Evolutionary conservation across 64 coral and sea anemone genomes (phyloP).

Genomic region (Astreopora myriophthalma): DNA sequence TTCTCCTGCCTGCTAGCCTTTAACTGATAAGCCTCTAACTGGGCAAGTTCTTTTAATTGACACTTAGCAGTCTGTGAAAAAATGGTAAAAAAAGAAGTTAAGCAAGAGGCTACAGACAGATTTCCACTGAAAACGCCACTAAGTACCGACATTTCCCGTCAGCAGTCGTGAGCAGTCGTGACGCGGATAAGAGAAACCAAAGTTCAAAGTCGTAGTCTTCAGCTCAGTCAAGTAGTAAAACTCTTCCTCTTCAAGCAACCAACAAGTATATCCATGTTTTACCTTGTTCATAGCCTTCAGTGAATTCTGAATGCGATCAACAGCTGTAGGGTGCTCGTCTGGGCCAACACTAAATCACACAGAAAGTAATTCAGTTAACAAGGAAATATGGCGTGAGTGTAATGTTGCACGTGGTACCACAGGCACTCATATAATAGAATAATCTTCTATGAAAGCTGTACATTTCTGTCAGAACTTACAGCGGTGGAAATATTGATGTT

Average conservation of each 20-base stretch:
- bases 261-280: neutral
- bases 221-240: no score
- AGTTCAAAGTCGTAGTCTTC: no score
- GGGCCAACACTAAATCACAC: slow-evolving; percentile 78
- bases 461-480: no score
- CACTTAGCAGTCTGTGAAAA: slow-evolving; percentile 57
- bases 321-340: slow-evolving; percentile 88
- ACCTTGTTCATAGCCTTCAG: slow-evolving; percentile 87
- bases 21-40: slow-evolving; percentile 80
- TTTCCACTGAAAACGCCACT: no score
- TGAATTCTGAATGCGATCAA: slow-evolving; percentile 87
- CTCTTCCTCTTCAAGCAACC: neutral
- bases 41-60: slow-evolving; percentile 87
- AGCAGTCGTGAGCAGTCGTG: no score
- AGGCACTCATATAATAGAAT: no score
- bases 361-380: neutral
- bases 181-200: no score
- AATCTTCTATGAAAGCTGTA: no score
- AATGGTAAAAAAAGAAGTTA: neutral
- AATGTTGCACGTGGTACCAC: neutral
- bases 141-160: no score
- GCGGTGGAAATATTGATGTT: no score
- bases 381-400: neutral
- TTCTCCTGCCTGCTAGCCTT: slow-evolving; percentile 62
- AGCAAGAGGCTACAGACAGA: no score